Evolutionary conservation across 2,797 vertebrate genomes (phyloP), one percentile per base, ranked within the genome.

Genomic region (Chelon labrosus): DNA sequence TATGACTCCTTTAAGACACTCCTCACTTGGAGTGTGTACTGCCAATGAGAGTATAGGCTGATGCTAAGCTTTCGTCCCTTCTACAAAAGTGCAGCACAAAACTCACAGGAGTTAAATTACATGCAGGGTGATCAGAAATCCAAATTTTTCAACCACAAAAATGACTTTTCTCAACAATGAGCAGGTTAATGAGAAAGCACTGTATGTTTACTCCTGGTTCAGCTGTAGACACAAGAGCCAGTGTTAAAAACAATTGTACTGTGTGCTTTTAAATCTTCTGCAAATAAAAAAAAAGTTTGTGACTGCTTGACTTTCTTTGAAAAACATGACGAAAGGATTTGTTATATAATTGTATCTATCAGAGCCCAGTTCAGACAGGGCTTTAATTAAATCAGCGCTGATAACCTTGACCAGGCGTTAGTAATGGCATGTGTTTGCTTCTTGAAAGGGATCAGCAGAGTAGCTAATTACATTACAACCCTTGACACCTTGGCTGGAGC

Each of bases 1-100:
- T 7, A 25, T 57, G 5, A 8, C 55, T 70, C 58, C 65, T 77
- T 59, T 79, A 88, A 85, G 76, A 65, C 41, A 44, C 65, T 73
- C 53, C 50, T 64, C 67, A 44, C 70, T 64, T 75, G n/a, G 77
- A 73, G 65, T 44, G 35, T 67, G 46, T 49, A 20, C n/a, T 3
- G 10, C 10, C 38, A 39, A 19, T 37, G 55, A 71, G 41, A 75
- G 63, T 79, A 75, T 79, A 83, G 63, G 82, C 78, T 77, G 59
- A 66, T 44, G 47, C 59, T 76, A 70, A 74, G 57, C 42, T 80
- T 83, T 70, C 58, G 57, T 82, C 67, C 16, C 11, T 49, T 72
- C 53, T 67, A 55, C 60, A 79, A 31, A 55, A 59, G 20, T 68
- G 57, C 49, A 79, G 61, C 52, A 68, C 50, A 59, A 19, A 77